Base-by-base conservation (phyloP, 2,113 vertebrate genomes). In the Pholis gunnellus region DNA sequence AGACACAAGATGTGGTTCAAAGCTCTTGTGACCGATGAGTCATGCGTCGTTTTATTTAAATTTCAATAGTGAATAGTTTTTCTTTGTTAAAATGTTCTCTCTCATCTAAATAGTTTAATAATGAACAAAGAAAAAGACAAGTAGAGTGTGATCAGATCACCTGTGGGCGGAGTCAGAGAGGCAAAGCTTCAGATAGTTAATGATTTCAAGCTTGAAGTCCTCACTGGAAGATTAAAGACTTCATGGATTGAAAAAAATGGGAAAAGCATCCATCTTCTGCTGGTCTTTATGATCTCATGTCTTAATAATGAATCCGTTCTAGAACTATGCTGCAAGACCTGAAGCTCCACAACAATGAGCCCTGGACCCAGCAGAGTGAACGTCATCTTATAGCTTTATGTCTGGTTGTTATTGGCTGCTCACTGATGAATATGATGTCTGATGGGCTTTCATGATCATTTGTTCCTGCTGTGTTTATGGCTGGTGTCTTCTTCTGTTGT, bases 181-280 rank as follows among this genome's bases (percentile, higher is more conserved):
- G 13, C 54, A 52, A 31, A 61, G 54, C 65, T 25, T 25, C 13
- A 44, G n/a, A 60, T 40, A 48, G 40, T 60, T 72, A 46, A 72
- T 65, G 69, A 72, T 56, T 36, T 64, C 56, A 48, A 38, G 48
- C 44, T 40, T 61, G 3, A 59, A 34, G 54, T 29, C 40, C 57
- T 68, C 2, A 8, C 42, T 57, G 27, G 50, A 31, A 61, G 71
- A 60, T 74, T 38, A 74, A 80, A 40, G 40, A 74, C 52, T 57
- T 40, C 0, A 2, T 40, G 42, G 52, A 57, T 10, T 22, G 11
- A 44, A 65, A 65, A 27, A 44, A 9, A 3, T 20, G 6, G 22
- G n/a, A 64, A 40, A 3, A 14, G 18, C 34, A 29, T 66, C 36
- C 29, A 40, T 68, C 64, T 48, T 73, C 50, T 61, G 34, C 18